Evolutionary conservation across 2,113 vertebrate genomes (phyloP), one percentile per base, ranked within the genome.

Genomic region (Nothocercus julius): DNA sequence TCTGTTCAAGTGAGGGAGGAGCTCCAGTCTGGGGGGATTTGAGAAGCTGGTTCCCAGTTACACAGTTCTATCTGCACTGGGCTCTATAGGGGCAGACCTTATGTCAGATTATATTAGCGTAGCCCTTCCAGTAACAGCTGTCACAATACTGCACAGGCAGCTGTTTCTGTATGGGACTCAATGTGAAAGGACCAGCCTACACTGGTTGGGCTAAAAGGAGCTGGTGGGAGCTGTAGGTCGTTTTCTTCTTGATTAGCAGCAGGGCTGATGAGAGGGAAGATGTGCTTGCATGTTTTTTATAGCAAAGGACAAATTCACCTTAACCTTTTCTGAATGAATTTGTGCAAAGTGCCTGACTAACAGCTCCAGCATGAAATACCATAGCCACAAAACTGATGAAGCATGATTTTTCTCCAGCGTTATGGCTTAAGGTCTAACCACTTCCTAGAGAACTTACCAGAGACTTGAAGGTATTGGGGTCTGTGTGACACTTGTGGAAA

Each of bases 341-440:
- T 85, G 93, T 90, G 83, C 74, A 73, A 79, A 86, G 62, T 86
- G 62, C 62, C 54, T 89, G 94, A 92, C 95, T 84, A 95, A 94
- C 85, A 90, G 87, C 68, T 94, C 66, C 61, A 78, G 64, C 88
- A 86, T 90, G 64, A 91, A 95, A 91, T 78, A 87, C 76, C 85
- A 94, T 72, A 47, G 61, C 85, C 92, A 68, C 79, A 86, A 70
- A 96, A 92, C 85, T 89, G 94, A 91, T 90, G 94, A 95, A 96
- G 83, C 88, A 73, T 86, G 92, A 82, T 74, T 93, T 93, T 94
- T 93, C 80, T 93, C 64, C 73, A 66, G 56, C n/a, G 56, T 68
- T 92, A 83, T 5, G 30, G 85, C 90, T 79, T 92, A 79, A 89
- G 88, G 74, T 88, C 81, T 86, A 86, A 92, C 62, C 32, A n/a